Evolutionary conservation across 2,113 vertebrate species (phyloP), one percentile per base, ranked within the genome.

Genomic region (Bagarius yarrelli): DNA sequence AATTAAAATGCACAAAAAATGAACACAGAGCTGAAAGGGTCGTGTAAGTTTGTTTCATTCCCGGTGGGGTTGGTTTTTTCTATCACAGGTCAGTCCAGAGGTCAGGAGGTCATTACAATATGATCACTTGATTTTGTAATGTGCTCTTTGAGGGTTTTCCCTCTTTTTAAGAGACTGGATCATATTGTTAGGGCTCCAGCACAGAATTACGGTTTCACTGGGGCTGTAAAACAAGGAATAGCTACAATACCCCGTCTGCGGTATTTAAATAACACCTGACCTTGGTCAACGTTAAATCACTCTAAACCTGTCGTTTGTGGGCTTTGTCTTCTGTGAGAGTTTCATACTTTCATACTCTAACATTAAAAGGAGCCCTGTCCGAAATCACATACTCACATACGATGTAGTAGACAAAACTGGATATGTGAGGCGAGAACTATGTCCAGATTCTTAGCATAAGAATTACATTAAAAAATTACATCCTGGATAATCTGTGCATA

Each of bases 1-100:
- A 27, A 87, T 86, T 87, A 87, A 87, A 87, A 85, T 86, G 81
- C 84, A 86, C 84, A 87, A 86, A 84, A 47, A 72, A 71, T 84
- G 78, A 83, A 85, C 84, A 86, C 81, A 79, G 83, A 85, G 81
- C 74, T 83, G 61, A 81, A 84, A 83, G 75, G 81, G 76, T 78
- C 79, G 80, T 86, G 72, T 87, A 86, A 81, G 84, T 83, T 87
- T 83, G 76, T 87, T 82, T 82, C 60, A 67, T 84, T 82, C 66
- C 50, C 34, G 27, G 27, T 23, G 21, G 47, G 55, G 50, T 74
- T 69, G 27, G 44, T 32, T 23, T 12, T 72, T 1, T 55, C 14
- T 73, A 70, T 71, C 23, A 30, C 66, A 34, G 44, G 27, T 12
- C 52, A 25, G n/a, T 55, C 59, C 50, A 30, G 34, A 30, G 34